Evolutionary conservation across 2,888 invertebrate genomes (phyloP).

Genomic region (Drosophila gaucha): DNA sequence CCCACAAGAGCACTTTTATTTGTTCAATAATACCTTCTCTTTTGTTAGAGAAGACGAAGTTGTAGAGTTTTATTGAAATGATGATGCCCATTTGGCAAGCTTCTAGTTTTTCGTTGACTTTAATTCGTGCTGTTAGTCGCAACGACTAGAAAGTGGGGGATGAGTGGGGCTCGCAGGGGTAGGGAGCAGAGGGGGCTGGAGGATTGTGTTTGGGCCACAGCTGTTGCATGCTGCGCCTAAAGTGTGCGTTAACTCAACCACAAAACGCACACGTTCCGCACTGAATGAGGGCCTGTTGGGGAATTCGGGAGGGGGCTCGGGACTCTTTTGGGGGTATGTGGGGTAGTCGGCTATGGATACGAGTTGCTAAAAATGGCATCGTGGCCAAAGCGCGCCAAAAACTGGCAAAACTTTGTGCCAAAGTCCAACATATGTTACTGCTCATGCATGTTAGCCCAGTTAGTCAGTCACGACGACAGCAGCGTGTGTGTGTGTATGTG

Average conservation of each 20-base stretch:
- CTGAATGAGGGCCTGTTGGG: slow-evolving; percentile 18
- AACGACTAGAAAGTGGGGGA: slow-evolving; percentile 16
- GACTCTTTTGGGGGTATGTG: too few relatives aligned
- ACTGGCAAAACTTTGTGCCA: slow-evolving; percentile 59
- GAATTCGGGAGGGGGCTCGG: too few relatives aligned
- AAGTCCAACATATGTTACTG: slow-evolving; percentile 78
- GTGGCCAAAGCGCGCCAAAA: slow-evolving; percentile 52
- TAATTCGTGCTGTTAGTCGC: slow-evolving; percentile 29
- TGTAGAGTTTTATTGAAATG: slow-evolving; percentile 4
- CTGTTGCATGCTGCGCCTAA: slow-evolving; percentile 72
- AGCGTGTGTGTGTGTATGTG: background rate
- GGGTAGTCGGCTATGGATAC: slow-evolving; percentile 2
- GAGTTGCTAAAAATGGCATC: slow-evolving; percentile 42
- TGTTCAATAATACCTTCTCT: background rate
- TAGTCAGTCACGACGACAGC: slow-evolving; percentile 31
- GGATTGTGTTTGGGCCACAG: slow-evolving; percentile 47
- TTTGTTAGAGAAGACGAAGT: background rate
- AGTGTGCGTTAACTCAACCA: slow-evolving; percentile 72
- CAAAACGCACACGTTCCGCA: slow-evolving; percentile 74
- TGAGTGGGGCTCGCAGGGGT: too few relatives aligned
- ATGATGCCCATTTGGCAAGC: slow-evolving; percentile 1
- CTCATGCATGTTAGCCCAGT: slow-evolving; percentile 70
- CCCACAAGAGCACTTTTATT: background rate
- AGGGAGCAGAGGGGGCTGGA: background rate
- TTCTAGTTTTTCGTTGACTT: slow-evolving; percentile 10